Conservation (phyloP, 2,888 invertebrate genomes). For the Drosophila leonis region DNA sequence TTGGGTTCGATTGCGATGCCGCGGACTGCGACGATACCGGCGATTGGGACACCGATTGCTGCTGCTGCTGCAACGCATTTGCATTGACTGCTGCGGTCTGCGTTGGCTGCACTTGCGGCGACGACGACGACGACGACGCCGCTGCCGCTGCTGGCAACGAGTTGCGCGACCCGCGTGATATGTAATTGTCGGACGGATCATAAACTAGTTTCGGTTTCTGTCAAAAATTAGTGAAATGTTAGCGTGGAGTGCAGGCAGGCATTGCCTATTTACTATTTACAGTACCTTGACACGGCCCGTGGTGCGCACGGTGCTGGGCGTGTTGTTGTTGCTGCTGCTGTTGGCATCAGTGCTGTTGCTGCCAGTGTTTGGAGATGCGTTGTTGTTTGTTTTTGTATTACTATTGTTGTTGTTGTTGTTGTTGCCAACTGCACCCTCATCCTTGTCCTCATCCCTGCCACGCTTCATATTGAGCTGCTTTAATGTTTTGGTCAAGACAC, state of each 20-base stretch:
- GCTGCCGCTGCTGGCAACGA: conserved; percentile 30
- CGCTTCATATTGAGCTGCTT: conserved; percentile 47
- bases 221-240: background rate
- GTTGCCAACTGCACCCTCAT: conserved; percentile 17
- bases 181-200: conserved; percentile 93
- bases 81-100: background rate
- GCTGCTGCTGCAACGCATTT: conserved; percentile 1
- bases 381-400: conserved; percentile 24
- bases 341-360: conserved; percentile 12
- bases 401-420: conserved; percentile 14
- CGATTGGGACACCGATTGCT: conserved; percentile 3
- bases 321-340: conserved; percentile 23
- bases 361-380: conserved; percentile 15
- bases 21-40: conserved; percentile 1
- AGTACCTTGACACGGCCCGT: conserved; percentile 84
- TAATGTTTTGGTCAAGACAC: background rate
- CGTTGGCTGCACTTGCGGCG: background rate
- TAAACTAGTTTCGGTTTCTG: conserved; percentile 94
- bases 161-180: conserved; percentile 86
- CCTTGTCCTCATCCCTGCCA: conserved; percentile 52
- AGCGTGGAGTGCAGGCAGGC: background rate
- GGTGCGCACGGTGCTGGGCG: conserved; percentile 76
- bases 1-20: background rate
- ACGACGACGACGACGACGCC: background rate
- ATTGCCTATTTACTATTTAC: background rate